phyloP scores from a whole-genome alignment of 1,140 invertebrate species.

The Eupristina koningsbergeri region DNA sequence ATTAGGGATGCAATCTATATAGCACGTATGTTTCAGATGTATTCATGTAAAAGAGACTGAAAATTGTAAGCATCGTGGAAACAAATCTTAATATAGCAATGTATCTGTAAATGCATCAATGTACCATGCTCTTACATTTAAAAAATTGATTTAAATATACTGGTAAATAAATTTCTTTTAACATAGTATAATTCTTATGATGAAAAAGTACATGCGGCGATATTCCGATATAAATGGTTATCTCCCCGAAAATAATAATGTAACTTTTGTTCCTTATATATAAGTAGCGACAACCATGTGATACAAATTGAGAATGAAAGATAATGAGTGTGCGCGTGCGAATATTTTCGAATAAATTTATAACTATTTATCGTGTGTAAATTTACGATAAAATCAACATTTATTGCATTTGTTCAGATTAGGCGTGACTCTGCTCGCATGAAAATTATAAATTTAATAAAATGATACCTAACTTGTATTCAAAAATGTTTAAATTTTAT shows the following conservation, averaged over 20 bases:
- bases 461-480: no score
- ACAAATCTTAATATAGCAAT: not conserved
- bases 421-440: no score
- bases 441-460: no score
- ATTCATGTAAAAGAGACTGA: constrained; percentile 40
- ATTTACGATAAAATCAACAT: not conserved
- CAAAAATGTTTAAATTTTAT: no score
- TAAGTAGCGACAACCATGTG: constrained; percentile 47
- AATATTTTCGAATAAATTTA: not conserved
- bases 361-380: not conserved
- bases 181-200: no score
- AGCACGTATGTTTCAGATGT: constrained; percentile 13
- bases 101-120: no score
- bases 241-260: constrained; percentile 19
- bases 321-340: not conserved
- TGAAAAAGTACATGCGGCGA: constrained; percentile 1
- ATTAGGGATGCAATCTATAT: constrained; percentile 8
- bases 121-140: no score
- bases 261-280: constrained; percentile 42
- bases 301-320: constrained; percentile 6
- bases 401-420: no score
- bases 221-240: constrained; percentile 26
- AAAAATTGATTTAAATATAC: no score
- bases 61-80: constrained; percentile 5
- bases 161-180: no score